Evolutionary conservation across 2,888 invertebrate species (phyloP), one percentile per base, ranked within the genome.

Genomic region (Nasonia oneida): DNA sequence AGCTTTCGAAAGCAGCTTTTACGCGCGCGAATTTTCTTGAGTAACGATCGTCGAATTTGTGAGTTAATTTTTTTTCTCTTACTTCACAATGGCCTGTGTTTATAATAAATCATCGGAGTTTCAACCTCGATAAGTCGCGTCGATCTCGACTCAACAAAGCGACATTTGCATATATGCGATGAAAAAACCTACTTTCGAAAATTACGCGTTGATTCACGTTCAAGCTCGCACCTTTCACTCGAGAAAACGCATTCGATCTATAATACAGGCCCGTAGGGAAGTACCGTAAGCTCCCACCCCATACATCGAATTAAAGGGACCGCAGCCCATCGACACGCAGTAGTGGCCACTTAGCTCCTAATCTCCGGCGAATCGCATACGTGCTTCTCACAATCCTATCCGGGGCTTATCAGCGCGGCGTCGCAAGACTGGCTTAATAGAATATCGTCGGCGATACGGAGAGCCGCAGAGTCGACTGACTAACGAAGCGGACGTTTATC

Each of bases 401-500:
- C 5, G 57, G 23, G 57, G 57, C 57, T 61, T 61, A 61, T 61
- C 67, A 50, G 42, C 67, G 10, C 29, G 33, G 33, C 0, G 33
- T 57, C n/a, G 18, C n/a, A 0, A 18, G 57, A 57, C 18, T 1
- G n/a, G 57, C 50, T 37, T 57, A 76, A 77, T 77, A 39, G 64
- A 61, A 39, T 64, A 77, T 77, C 64, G n/a, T n/a, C 2, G n/a
- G 47, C 5, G 50, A 18, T 18, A 53, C 61, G 18, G 80, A 39
- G 37, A 50, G 77, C 14, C 14, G 15, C 4, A 37, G 37, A 37
- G 37, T 5, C 3, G 39, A 14, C 5, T 5, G 81, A 18, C 84
- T 84, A 87, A 87, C 86, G 86, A 86, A 81, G 78, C 78, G 79
- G 74, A 78, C 84, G 84, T 86, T 86, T 86, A 87, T 87, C 87